These are phyloP conservation scores for Thera obeliscata DNA, from an alignment of 2,888 invertebrate genomes.

Conservation along the genomic window DNA sequence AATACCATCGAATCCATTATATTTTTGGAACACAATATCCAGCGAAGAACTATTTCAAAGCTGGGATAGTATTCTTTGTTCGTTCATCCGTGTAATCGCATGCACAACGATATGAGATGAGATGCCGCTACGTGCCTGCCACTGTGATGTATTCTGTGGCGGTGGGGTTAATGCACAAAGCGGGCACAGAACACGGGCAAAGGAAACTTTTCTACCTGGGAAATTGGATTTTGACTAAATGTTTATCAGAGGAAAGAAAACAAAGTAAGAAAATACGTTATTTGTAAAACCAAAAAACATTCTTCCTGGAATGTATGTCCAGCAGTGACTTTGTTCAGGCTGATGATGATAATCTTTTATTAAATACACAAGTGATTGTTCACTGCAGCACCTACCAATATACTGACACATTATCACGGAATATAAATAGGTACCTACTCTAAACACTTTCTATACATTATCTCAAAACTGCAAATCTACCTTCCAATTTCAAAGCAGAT, in stretches of 20 bases:
- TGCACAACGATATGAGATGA: conserved; percentile 55
- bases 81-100: conserved; percentile 66
- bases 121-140: conserved; percentile 18
- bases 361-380: no score
- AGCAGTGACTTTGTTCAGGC: no score
- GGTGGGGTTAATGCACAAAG: conserved; percentile 14
- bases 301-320: no score
- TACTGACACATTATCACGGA: no score
- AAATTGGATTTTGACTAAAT: not conserved
- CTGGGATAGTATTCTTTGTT: conserved; percentile 72
- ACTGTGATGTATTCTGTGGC: conserved; percentile 16
- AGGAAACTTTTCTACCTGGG: conserved; percentile 13
- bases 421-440: no score
- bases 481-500: conserved; percentile 34
- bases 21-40: conserved; percentile 53
- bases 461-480: not conserved
- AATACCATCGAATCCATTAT: conserved; percentile 1
- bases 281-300: no score
- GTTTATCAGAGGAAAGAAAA: not conserved
- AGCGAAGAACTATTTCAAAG: conserved; percentile 53
- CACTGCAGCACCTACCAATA: no score
- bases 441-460: not conserved
- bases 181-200: not conserved
- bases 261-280: not conserved
- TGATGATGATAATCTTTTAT: no score